These are phyloP conservation scores for Sarcophaga bullata DNA, from an alignment of 1,140 invertebrate genomes.

Conservation along the genomic window DNA sequence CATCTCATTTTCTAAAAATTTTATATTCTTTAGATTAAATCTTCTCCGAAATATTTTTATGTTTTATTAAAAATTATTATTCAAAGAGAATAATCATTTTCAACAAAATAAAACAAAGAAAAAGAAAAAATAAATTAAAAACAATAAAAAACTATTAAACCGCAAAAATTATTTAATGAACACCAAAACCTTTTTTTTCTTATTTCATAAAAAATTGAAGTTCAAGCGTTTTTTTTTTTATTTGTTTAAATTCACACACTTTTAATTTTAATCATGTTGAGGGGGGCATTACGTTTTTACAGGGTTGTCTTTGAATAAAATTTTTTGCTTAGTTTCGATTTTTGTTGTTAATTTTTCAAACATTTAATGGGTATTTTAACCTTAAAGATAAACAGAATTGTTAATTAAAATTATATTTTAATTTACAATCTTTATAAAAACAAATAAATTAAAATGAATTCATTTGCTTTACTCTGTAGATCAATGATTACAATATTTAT, in stretches of 20 bases:
- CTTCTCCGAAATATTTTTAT: not conserved
- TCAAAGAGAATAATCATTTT: not conserved
- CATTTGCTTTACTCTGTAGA: too few relatives aligned
- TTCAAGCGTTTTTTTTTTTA: not conserved
- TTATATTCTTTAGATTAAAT: not conserved
- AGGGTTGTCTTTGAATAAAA: constrained; percentile 12
- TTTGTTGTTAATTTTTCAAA: too few relatives aligned
- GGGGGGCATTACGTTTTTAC: not conserved
- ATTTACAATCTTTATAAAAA: too few relatives aligned
- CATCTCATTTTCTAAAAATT: not conserved
- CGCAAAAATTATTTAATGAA: constrained; percentile 11
- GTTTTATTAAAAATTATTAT: not conserved
- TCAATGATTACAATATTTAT: too few relatives aligned
- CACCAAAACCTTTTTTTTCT: not conserved
- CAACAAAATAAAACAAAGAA: not conserved
- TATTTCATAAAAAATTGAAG: not conserved
- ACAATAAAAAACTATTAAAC: not conserved
- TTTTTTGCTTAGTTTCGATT: too few relatives aligned
- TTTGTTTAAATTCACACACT: not conserved
- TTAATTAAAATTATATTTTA: too few relatives aligned
- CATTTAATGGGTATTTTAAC: too few relatives aligned
- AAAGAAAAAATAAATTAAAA: not conserved
- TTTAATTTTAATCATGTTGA: constrained; percentile 1
- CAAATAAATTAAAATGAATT: too few relatives aligned
- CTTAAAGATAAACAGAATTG: too few relatives aligned